Base-by-base conservation (phyloP, 2,797 vertebrate genomes). In the Myotis findleyi region DNA sequence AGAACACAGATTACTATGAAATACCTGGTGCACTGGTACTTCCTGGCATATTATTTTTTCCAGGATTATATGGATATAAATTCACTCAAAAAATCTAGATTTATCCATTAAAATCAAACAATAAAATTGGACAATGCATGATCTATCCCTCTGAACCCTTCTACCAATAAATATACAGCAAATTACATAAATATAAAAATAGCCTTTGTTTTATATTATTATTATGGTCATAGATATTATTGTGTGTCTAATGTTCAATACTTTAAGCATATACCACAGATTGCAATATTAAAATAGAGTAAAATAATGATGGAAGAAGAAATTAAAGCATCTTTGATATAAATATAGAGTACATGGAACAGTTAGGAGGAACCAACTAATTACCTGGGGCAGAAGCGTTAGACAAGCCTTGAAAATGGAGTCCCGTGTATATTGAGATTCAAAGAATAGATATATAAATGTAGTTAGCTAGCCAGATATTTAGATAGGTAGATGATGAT, bases 1-100 rank as follows among this genome's bases (percentile, higher is more conserved):
- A 94, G 20, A 90, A 72, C 14, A 68, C 9, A 89, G 38, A 80
- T 73, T 84, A 13, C n/a, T 85, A 12, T 44, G 51, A 90, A 87
- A 62, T 53, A 55, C 2, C 25, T 53, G 7, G 2, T 69, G 1
- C 8, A 25, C 59, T n/a, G 2, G 0, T 64, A 27, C 23, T 64
- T 93, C 41, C 21, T 75, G 14, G 69, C 7, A 36, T 38, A 25
- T 17, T 75, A 25, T 30, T 49, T 55, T 33, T 79, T 59, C 51
- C 36, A 83, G 13, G 30, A 76, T 62, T 23, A 1, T 16, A 38
- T 80, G 4, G n/a, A 36, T 41, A 47, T 59, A 84, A 44, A 71
- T 88, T 86, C 1, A 85, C 12, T 85, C 0, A 38, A 76, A 88
- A 83, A 33, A 27, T 64, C 7, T 71, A 51, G 33, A 68, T 25